Conservation (phyloP, 2,797 vertebrate genomes). For the Siniperca obscura region DNA sequence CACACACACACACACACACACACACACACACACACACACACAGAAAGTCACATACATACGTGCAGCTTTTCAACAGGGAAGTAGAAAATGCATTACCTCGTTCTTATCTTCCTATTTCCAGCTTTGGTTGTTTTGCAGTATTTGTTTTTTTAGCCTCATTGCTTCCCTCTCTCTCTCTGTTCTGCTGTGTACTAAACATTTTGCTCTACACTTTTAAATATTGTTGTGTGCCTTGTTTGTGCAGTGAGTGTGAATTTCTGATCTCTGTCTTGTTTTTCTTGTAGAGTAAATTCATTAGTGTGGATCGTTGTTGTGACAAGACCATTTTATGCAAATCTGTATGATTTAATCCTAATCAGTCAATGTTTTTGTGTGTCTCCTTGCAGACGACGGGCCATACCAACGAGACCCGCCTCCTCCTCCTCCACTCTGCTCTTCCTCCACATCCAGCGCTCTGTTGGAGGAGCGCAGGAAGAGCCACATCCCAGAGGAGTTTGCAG, state of each 20-base stretch:
- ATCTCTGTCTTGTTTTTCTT: slow-evolving; percentile 7
- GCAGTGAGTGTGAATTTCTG: slow-evolving; percentile 5
- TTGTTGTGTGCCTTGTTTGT: slow-evolving; percentile 15
- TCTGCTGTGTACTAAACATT: slow-evolving; percentile 12
- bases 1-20: not conserved
- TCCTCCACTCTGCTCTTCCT: slow-evolving; percentile 52
- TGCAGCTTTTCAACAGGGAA: slow-evolving; percentile 27
- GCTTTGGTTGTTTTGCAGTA: slow-evolving; percentile 45
- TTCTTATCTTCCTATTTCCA: slow-evolving; percentile 55
- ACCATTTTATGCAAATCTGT: slow-evolving; percentile 7
- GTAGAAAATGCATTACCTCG: slow-evolving; percentile 24
- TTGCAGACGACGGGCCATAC: slow-evolving; percentile 75
- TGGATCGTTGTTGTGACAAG: slow-evolving; percentile 19
- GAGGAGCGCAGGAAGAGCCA: slow-evolving; percentile 89
- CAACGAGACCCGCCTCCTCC: slow-evolving; percentile 66
- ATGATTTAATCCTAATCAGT: slow-evolving; percentile 13
- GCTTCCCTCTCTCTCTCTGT: not conserved
- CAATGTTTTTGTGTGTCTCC: slow-evolving; percentile 8
- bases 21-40: slow-evolving; percentile 1
- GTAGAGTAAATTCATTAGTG: slow-evolving; percentile 11
- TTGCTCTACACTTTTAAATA: slow-evolving; percentile 5
- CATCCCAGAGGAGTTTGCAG: slow-evolving; percentile 92
- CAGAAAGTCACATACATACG: no score
- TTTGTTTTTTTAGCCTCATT: not conserved
- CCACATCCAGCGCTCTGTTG: slow-evolving; percentile 50